Evolutionary conservation across 2,113 vertebrate genomes (phyloP).

Genomic region (Apteryx owenii): DNA sequence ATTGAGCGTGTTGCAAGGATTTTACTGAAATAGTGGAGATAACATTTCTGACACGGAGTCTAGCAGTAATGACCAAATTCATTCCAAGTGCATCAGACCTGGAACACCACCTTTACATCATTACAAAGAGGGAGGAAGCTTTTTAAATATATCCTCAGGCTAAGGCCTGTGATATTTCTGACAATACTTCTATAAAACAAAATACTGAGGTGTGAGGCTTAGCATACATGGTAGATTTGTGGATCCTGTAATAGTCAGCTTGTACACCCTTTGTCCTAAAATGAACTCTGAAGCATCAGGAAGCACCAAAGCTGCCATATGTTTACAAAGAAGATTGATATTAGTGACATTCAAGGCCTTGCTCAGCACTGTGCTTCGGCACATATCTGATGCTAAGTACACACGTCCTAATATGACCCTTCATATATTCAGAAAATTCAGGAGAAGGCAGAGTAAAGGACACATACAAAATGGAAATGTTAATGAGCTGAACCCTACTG

Average conservation of each 20-base stretch:
- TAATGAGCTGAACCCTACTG: constrained; percentile 11
- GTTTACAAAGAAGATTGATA: neutral
- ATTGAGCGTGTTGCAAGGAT: neutral
- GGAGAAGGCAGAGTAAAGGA: neutral
- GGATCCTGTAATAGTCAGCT: neutral
- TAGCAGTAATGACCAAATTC: neutral
- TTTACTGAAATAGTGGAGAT: constrained; percentile 33
- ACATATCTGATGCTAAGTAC: neutral
- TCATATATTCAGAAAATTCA: neutral
- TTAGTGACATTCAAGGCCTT: neutral
- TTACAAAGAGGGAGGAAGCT: constrained; percentile 11
- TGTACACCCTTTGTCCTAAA: neutral
- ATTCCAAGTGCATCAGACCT: neutral
- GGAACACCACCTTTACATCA: constrained; percentile 36
- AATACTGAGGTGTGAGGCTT: neutral
- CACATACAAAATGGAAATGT: constrained; percentile 3
- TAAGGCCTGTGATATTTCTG: constrained; percentile 32
- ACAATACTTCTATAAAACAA: constrained; percentile 27
- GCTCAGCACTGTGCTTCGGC: neutral
- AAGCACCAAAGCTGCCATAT: neutral
- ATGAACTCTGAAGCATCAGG: neutral
- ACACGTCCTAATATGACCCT: neutral
- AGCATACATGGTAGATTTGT: neutral
- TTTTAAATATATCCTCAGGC: constrained; percentile 46
- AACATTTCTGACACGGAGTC: neutral